A percentile compares a stretch with the other conserved stretches of the same genome.
Evolutionary conservation across 1,140 invertebrate genomes (phyloP).

Genomic region (Littorina saxatilis): DNA sequence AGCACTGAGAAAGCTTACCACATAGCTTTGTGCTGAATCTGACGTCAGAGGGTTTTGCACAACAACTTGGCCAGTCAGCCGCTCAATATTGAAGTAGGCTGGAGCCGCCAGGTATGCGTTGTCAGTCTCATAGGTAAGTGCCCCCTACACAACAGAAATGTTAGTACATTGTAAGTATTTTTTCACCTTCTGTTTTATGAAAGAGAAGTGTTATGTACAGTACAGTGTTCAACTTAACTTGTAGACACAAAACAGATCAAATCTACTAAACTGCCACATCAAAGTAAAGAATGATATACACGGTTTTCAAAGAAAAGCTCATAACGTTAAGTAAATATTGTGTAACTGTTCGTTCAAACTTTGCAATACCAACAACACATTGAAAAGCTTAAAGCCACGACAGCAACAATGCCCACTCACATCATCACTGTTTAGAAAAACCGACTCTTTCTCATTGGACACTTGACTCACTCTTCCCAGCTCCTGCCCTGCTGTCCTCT

Average conservation of each 20-base stretch:
- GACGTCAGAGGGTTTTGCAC: not conserved
- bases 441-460: too few relatives aligned
- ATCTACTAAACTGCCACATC: too few relatives aligned
- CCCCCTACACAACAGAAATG: conserved; percentile 44
- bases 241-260: not conserved
- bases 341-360: too few relatives aligned
- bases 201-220: not conserved
- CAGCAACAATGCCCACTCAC: too few relatives aligned
- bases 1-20: not conserved
- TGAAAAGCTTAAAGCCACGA: too few relatives aligned
- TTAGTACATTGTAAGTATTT: not conserved
- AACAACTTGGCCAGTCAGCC: conserved; percentile 24
- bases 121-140: conserved; percentile 49
- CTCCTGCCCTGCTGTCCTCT: too few relatives aligned
- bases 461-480: too few relatives aligned
- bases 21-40: not conserved
- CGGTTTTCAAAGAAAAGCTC: too few relatives aligned
- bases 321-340: too few relatives aligned
- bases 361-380: too few relatives aligned
- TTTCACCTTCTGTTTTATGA: not conserved
- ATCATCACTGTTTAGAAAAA: too few relatives aligned
- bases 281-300: too few relatives aligned
- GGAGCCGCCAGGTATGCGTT: conserved; percentile 56
- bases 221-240: not conserved
- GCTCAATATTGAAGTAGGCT: conserved; percentile 54